Conservation (phyloP, 2,797 vertebrate genomes). For the Cryptoprocta ferox region DNA sequence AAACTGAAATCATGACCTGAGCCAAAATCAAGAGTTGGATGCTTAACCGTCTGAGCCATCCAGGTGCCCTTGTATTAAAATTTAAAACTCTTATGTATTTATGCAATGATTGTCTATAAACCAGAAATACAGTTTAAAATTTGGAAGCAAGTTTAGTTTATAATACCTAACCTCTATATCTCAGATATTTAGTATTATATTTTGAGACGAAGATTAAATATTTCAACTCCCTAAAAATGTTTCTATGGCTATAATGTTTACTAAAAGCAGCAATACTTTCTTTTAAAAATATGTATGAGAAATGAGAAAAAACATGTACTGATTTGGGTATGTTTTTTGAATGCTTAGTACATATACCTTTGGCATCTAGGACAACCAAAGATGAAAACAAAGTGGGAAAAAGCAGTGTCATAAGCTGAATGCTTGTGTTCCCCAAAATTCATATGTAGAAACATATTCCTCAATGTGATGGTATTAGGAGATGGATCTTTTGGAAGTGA, state of each 20-base stretch:
- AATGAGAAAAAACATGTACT: background rate
- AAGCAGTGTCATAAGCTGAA: background rate
- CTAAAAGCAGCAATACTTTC: background rate
- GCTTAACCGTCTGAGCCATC: too few relatives aligned
- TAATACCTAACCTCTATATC: background rate
- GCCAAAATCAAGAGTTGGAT: too few relatives aligned
- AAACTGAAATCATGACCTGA: too few relatives aligned
- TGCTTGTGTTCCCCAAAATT: background rate
- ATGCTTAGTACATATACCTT: background rate
- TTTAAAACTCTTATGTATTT: background rate
- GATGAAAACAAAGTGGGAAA: background rate
- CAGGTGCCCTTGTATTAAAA: background rate
- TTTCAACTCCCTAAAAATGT: background rate
- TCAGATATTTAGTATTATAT: constrained; percentile 6
- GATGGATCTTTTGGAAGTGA: background rate
- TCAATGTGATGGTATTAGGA: background rate
- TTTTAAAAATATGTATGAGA: background rate
- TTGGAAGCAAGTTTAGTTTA: background rate
- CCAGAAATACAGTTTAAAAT: constrained; percentile 5
- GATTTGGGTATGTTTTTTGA: background rate
- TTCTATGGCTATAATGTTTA: background rate
- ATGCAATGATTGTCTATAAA: background rate
- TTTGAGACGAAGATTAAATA: constrained; percentile 9
- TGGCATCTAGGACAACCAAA: background rate
- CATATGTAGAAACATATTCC: background rate